Base-by-base conservation (phyloP, 2,888 invertebrate genomes). In the Apamea epomidion region DNA sequence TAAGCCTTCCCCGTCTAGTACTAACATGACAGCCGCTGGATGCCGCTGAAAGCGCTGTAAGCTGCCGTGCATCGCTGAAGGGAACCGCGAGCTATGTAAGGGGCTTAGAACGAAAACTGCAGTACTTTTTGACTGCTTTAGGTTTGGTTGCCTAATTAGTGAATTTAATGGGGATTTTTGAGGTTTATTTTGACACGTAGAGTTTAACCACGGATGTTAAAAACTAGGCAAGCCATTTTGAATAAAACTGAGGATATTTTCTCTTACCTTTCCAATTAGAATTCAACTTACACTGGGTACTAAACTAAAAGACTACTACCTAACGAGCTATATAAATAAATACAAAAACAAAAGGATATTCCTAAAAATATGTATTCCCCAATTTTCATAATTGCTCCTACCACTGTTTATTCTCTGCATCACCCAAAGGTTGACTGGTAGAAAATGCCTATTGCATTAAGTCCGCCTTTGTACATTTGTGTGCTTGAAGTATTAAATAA, bases 1-100 rank as follows among this genome's bases (percentile, higher is more conserved):
- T 80, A 85, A 85, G 76, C 79, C 65, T 14, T 6, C 65, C 8
- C 64, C 74, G 81, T 67, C 75, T 83, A 67, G 73, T 60, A 71
- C n/a, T 74, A 74, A 74, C 69, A 69, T 80, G 81, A 78, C 82
- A 80, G 74, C 71, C 71, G 45, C 45, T 65, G 84, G 67, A 54
- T 29, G 14, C 65, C 12, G 74, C 78, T 78, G 67, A 54, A 82
- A 64, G 64, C 74, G 74, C 71, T 71, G 60, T 51, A 83, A 78
- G 64, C 73, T 51, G 32, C 16, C 25, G 75, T 62, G 77, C 54
- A 70, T 45, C 73, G 37, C 71, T 37, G 65, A 62, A 67, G 29
- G 25, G 67, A 54, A 76, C 75, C 71, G 60, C 71, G 76, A 58
- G 65, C 21, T 68, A 14, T 71, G 10, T 65, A 48, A 48, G 48